Base-by-base conservation (phyloP, 2,797 vertebrate species). In the Esox masquinongy region DNA sequence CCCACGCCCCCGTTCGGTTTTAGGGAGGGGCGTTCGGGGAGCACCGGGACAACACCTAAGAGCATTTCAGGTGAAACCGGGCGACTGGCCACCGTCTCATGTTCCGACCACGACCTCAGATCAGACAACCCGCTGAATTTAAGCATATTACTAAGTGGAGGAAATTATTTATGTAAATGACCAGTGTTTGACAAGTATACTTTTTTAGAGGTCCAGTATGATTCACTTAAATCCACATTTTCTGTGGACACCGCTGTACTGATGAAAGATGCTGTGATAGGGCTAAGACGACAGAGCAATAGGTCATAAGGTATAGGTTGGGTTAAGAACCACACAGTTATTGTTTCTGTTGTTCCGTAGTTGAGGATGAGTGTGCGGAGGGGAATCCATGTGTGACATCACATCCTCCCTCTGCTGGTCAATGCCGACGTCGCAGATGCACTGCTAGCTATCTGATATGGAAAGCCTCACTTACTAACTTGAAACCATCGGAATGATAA, bases 311-410 rank as follows among this genome's bases (percentile, higher is more conserved):
- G 4, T 8, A 39, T 47, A 47, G 43, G 43, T 47, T 24, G 36
- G 31, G 6, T 68, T 39, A 19, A 68, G 64, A 68, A 63, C 47
- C 31, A 39, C 14, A 26, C n/a, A 49, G 36, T 51, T 59, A 9
- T 16, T 59, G 51, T 15, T 72, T 5, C 26, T 75, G 3, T 61
- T 79, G 36, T 77, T 22, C 68, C 86, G 68, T 89, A 99, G 98
- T 99, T 87, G 96, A 98, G 85, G 95, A 99, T 0, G 98, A 99
- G 82, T 99, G 98, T 83, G 79, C 84, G 5, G 77, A 83, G 0
- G 89, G 94, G 66, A 97, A 90, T 68, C 96, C 96, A 2, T 99
- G 98, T 85, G 63, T 61, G 43, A 6, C 63, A 14, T 49, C 22
- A 79, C 53, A 47, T 75, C 49, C 51, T 70, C 74, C 4, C 51